Conservation (phyloP, 2,113 vertebrate species). For the Variabilichromis moorii region DNA sequence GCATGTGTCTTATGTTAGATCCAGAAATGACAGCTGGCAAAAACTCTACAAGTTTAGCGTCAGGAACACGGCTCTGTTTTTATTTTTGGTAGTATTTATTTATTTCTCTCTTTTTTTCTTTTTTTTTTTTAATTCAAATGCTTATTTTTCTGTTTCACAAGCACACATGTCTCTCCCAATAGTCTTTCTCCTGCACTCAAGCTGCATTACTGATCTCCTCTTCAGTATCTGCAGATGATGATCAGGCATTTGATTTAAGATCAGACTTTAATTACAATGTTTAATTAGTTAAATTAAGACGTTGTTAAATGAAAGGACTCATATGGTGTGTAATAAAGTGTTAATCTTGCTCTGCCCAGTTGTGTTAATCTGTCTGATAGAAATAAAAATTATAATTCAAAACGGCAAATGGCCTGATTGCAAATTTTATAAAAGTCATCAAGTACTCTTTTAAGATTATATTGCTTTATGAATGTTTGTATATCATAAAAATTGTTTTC, state of each 20-base stretch:
- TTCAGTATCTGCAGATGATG: background rate
- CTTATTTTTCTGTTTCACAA: background rate
- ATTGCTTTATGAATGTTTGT: background rate
- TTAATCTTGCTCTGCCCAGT: background rate
- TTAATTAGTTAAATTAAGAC: background rate
- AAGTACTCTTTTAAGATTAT: background rate
- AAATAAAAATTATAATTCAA: background rate
- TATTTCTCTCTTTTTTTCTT: rapidly evolving
- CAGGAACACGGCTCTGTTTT: background rate
- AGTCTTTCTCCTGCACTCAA: background rate
- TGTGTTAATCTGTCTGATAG: background rate
- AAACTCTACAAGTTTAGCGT: background rate
- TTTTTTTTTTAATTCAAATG: background rate
- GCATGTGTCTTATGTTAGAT: background rate
- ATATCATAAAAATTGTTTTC: background rate
- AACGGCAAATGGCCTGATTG: background rate
- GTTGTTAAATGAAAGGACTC: background rate
- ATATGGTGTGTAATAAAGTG: background rate
- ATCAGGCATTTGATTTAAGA: background rate
- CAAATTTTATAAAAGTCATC: background rate
- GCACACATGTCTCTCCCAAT: rapidly evolving
- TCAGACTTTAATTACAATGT: background rate
- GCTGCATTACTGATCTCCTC: background rate
- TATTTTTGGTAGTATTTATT: background rate
- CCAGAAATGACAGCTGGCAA: background rate